Evolutionary conservation across 2,888 invertebrate species (phyloP).

Genomic region (Epistrophella euchroma): DNA sequence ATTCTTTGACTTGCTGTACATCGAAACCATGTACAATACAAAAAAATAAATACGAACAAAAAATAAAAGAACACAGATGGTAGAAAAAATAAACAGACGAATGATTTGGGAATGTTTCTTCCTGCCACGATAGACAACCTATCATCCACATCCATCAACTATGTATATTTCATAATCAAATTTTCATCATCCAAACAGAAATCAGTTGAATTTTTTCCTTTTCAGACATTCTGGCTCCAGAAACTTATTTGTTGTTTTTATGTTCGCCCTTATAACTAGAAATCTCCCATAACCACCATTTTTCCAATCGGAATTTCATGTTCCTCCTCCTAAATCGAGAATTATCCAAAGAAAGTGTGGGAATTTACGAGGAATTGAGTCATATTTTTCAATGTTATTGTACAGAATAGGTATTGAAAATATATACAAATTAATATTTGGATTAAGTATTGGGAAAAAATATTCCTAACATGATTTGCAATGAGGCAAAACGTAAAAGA

Average conservation of each 20-base stretch:
- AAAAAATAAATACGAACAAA: neutral
- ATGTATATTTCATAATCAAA: neutral
- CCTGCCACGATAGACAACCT: slow-evolving; percentile 42
- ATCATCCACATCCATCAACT: neutral
- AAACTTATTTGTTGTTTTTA: slow-evolving; percentile 6
- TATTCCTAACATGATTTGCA: neutral
- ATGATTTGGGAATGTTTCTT: slow-evolving; percentile 33
- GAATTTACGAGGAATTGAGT: slow-evolving; percentile 49
- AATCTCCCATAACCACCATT: slow-evolving; percentile 28
- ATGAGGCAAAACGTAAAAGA: neutral
- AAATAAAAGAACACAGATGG: slow-evolving; percentile 51
- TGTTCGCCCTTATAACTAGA: neutral
- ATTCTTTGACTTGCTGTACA: slow-evolving; percentile 52
- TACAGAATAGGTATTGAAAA: slow-evolving; percentile 1
- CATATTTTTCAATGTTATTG: slow-evolving; percentile 48
- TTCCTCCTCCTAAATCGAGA: slow-evolving; percentile 19
- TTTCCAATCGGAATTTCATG: slow-evolving; percentile 38
- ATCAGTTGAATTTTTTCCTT: neutral
- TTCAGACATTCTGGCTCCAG: slow-evolving; percentile 18
- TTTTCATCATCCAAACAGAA: neutral
- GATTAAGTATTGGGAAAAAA: neutral
- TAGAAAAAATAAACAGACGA: slow-evolving; percentile 19
- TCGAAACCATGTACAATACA: slow-evolving; percentile 7
- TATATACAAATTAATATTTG: neutral
- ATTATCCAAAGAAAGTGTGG: neutral